Percentiles rank a stretch among this genome's conserved stretches.
These are phyloP conservation scores for Cromileptes altivelis DNA, from an alignment of 2,113 vertebrate genomes.

Conservation along the genomic window DNA sequence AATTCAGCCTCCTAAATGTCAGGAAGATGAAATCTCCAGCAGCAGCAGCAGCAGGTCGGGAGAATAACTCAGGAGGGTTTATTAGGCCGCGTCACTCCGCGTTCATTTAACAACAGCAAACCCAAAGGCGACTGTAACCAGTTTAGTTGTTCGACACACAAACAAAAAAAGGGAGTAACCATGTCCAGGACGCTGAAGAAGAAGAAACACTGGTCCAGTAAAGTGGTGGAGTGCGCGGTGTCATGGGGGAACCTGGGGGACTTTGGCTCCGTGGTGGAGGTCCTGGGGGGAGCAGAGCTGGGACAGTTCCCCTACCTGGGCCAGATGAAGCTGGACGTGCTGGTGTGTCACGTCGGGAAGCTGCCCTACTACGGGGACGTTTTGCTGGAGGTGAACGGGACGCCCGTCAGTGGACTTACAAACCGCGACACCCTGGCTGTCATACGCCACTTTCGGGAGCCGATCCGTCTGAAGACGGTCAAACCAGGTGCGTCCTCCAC, in stretches of 20 bases:
- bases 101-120: constrained; percentile 45
- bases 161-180: constrained; percentile 48
- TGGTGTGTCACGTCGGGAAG: constrained; percentile 91
- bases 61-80: constrained; percentile 64
- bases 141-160: not conserved
- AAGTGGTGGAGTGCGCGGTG: constrained; percentile 95
- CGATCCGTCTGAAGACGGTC: constrained; percentile 94
- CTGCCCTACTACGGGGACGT: constrained; percentile 92
- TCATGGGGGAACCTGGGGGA: constrained; percentile 89
- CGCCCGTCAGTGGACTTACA: constrained; percentile 96
- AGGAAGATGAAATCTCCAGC: constrained; percentile 65
- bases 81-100: constrained; percentile 57
- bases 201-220: constrained; percentile 95
- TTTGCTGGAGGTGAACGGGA: constrained; percentile 96
- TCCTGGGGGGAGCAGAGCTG: constrained; percentile 92
- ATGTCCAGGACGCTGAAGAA: constrained; percentile 97
- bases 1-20: constrained; percentile 41
- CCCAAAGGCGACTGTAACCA: constrained; percentile 9
- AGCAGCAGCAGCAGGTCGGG: constrained; percentile 50
- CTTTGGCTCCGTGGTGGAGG: constrained; percentile 88
- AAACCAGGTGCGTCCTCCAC: constrained; percentile 88
- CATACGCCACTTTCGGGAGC: constrained; percentile 95
- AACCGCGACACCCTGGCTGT: constrained; percentile 95
- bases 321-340: constrained; percentile 87
- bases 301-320: constrained; percentile 95